Evolutionary conservation across 2,888 invertebrate genomes (phyloP).

Genomic region (Drosophila meridionalis): DNA sequence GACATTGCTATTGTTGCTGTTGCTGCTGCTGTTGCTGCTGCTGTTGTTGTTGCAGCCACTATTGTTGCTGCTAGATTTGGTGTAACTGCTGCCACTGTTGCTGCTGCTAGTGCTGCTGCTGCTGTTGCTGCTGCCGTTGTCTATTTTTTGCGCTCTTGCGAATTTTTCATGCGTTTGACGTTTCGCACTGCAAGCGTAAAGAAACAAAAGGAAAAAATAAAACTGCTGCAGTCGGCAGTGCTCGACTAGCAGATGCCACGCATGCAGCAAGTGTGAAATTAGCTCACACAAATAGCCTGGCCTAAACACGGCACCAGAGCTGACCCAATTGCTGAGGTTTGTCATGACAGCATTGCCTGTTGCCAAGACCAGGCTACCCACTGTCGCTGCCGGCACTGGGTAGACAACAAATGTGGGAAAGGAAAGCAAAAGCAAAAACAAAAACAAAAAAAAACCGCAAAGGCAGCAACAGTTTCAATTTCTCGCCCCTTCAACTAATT

Average conservation of each 20-base stretch:
- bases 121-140: slow-evolving; percentile 41
- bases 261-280: not conserved
- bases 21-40: slow-evolving; percentile 28
- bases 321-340: not conserved
- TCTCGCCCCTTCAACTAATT: slow-evolving; percentile 49
- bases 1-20: slow-evolving; percentile 47
- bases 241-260: not conserved
- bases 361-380: not conserved
- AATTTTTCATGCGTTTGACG: slow-evolving; percentile 77
- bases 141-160: slow-evolving; percentile 24
- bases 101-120: slow-evolving; percentile 40
- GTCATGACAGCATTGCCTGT: not conserved
- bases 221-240: not conserved
- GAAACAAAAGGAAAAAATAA: slow-evolving; percentile 11
- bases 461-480: slow-evolving; percentile 54
- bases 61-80: slow-evolving; percentile 50
- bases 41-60: slow-evolving; percentile 20
- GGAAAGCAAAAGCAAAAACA: not conserved
- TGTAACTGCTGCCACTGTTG: slow-evolving; percentile 47
- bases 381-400: not conserved
- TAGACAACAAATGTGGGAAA: slow-evolving; percentile 4
- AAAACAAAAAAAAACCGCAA: slow-evolving; percentile 24
- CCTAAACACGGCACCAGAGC: not conserved
- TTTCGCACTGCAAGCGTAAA: slow-evolving; percentile 27
- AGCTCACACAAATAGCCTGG: not conserved